These are phyloP conservation scores for Amyelois transitella DNA, from an alignment of 1,140 invertebrate species.

Conservation along the genomic window DNA sequence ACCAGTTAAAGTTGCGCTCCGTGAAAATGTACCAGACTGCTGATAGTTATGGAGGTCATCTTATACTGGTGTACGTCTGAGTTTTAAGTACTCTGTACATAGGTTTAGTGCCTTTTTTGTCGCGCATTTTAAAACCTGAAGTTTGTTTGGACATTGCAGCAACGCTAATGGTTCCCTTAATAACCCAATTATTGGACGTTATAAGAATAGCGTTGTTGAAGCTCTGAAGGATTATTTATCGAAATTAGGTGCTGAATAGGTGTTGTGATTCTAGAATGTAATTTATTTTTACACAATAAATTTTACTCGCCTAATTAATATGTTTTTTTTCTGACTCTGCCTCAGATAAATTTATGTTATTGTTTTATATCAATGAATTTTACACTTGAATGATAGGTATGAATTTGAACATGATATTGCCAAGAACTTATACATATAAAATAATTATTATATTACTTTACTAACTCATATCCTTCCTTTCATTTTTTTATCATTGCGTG, in stretches of 20 bases:
- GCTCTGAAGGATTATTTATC: not conserved
- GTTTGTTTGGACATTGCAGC: slow-evolving; percentile 21
- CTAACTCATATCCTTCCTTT: too few species aligned
- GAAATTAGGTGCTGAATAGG: not conserved
- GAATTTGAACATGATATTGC: too few species aligned
- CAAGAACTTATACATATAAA: too few species aligned
- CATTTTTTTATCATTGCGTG: too few species aligned
- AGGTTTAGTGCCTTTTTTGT: slow-evolving; percentile 13
- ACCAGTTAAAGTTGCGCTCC: not conserved
- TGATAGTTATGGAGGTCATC: not conserved
- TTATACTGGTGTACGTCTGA: not conserved
- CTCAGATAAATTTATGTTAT: too few species aligned
- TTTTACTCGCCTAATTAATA: too few species aligned
- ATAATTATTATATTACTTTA: too few species aligned
- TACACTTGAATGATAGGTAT: too few species aligned
- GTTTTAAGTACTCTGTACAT: not conserved
- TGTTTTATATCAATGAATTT: too few species aligned
- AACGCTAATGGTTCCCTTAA: slow-evolving; percentile 21
- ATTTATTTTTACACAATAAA: too few species aligned
- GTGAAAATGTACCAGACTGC: not conserved
- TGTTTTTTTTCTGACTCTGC: too few species aligned
- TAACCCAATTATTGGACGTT: not conserved
- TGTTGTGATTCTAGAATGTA: too few species aligned
- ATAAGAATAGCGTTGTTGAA: not conserved
- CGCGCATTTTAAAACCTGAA: slow-evolving; percentile 19